A percentile compares a stretch with the other conserved stretches of the same genome.
Conservation (phyloP, 2,113 vertebrate genomes). For the Rattus rattus region DNA sequence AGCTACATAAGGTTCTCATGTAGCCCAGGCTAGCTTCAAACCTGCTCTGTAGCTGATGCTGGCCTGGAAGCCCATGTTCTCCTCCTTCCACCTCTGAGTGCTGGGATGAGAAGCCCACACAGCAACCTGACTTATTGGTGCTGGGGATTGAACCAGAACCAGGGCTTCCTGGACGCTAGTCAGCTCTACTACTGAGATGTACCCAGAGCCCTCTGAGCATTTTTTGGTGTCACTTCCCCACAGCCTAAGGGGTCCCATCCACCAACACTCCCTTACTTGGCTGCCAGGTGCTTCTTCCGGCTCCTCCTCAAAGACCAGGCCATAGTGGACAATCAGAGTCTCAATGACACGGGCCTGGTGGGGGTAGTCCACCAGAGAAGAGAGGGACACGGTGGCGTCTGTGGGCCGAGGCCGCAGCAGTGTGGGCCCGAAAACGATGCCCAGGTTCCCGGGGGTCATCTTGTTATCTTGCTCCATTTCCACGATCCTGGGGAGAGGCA, state of each 20-base stretch:
- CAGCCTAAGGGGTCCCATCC: too few relatives aligned
- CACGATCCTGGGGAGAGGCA: slow-evolving; percentile 88
- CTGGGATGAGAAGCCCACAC: background rate
- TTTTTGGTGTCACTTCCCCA: background rate
- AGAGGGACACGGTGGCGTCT: slow-evolving; percentile 94
- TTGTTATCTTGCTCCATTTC: slow-evolving; percentile 97
- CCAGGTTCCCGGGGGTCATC: slow-evolving; percentile 96
- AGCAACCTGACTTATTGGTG: background rate
- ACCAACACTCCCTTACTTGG: background rate
- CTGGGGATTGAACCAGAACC: background rate
- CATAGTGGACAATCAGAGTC: slow-evolving; percentile 93
- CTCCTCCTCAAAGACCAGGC: slow-evolving; percentile 86
- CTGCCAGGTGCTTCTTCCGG: accelerated
- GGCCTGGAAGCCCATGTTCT: background rate
- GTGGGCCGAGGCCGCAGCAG: slow-evolving; percentile 96
- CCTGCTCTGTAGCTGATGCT: background rate
- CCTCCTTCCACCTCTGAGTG: background rate
- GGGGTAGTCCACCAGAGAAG: slow-evolving; percentile 97
- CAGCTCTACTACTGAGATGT: background rate
- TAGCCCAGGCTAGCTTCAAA: background rate
- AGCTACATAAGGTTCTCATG: background rate
- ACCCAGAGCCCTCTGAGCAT: background rate
- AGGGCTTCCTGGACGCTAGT: background rate
- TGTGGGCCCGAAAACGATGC: slow-evolving; percentile 96
- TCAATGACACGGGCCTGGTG: slow-evolving; percentile 96